Percentiles rank a stretch among this genome's conserved stretches.
phyloP scores from a whole-genome alignment of 2,888 invertebrate genomes.

The Drosophila mettleri region DNA sequence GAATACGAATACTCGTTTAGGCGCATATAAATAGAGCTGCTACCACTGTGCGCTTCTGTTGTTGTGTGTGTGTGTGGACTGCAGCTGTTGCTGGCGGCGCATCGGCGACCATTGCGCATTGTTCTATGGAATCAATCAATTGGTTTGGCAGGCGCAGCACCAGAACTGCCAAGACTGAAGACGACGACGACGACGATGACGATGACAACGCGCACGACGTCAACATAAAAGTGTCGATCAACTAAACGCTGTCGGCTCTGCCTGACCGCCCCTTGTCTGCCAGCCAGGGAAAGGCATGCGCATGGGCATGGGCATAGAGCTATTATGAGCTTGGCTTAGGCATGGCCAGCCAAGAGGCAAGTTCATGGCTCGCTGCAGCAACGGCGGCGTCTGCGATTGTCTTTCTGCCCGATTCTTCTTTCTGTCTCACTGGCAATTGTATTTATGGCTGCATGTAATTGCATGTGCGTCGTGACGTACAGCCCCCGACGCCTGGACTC shows the following conservation, averaged over 20 bases:
- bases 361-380: slow-evolving; percentile 71
- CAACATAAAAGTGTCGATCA: slow-evolving; percentile 82
- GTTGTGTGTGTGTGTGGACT: slow-evolving; percentile 14
- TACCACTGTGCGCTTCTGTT: slow-evolving; percentile 57
- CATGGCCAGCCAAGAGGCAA: slow-evolving; percentile 72
- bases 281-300: slow-evolving; percentile 13
- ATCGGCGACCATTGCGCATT: slow-evolving; percentile 63
- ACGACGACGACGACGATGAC: slow-evolving; percentile 42
- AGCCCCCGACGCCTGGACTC: slow-evolving; percentile 36
- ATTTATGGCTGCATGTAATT: slow-evolving; percentile 73
- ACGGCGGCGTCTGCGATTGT: slow-evolving; percentile 51
- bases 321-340: slow-evolving; percentile 40
- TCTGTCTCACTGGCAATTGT: slow-evolving; percentile 63
- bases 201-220: slow-evolving; percentile 80
- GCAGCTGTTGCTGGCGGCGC: slow-evolving; percentile 45
- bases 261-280: not conserved
- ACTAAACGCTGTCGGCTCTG: slow-evolving; percentile 75
- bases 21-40: slow-evolving; percentile 2
- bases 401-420: slow-evolving; percentile 60
- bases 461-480: slow-evolving; percentile 72
- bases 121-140: slow-evolving; percentile 81
- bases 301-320: slow-evolving; percentile 50
- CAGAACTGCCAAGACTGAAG: slow-evolving; percentile 72
- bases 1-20: not conserved
- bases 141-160: slow-evolving; percentile 69